Base-by-base conservation (phyloP, 2,113 vertebrate species). In the Istiophorus platypterus region DNA sequence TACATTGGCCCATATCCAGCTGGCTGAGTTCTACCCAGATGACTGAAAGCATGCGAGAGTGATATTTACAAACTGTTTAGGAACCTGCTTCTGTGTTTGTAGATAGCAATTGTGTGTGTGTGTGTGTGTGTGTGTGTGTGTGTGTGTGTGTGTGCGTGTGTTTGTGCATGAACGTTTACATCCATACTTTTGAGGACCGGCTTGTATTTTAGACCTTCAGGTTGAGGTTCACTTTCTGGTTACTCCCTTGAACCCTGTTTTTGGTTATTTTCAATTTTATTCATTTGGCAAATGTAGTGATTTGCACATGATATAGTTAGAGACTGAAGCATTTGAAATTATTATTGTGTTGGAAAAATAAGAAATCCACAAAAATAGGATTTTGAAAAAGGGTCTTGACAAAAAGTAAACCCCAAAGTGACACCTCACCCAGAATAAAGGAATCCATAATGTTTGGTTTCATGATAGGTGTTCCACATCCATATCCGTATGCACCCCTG, bases 1-100 rank as follows among this genome's bases (percentile, higher is more conserved):
- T 76, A 27, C 8, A 13, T 86, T 93, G 92, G 91, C 92, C 73
- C 17, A 18, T 45, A 54, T 89, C 90, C 93, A 92, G 88, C 84
- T 92, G 91, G 90, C 91, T 80, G 42, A 58, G 12, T 47, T 67
- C 41, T 71, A 67, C 24, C 67, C 66, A 62, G 37, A 76, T 45
- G 45, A 37, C 63, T 78, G 47, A 14, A 41, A 56, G 65, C 65
- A 74, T 65, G 54, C 34, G 26, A 51, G 77, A 70, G 74, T n/a
- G 34, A 31, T 22, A 65, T 42, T 17, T 47, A 62, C 58, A 52
- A 27, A 29, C 59, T 72, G 22, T 17, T 51, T 15, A 57, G 45
- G 56, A 64, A 58, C 59, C 0, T 62, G 45, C 42, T 58, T 66
- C 72, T 70, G 56, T 71, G 52, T 72, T 41, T 75, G 76, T 64